Conservation (phyloP, 2,113 vertebrate species). For the Erythrolamprus reginae region DNA sequence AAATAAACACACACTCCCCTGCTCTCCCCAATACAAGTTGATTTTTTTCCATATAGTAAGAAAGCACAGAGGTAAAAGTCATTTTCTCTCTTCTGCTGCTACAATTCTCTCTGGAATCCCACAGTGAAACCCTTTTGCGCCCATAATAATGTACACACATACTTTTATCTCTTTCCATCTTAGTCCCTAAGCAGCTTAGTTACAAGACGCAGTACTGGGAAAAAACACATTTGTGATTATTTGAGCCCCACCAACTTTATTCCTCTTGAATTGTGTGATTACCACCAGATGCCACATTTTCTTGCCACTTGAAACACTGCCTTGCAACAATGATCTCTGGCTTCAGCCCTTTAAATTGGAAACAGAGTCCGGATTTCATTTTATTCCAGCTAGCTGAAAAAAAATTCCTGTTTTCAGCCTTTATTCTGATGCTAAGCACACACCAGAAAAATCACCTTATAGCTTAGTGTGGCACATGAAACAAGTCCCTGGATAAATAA, state of each 20-base stretch:
- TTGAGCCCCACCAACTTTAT: not conserved
- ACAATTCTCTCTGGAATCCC: not conserved
- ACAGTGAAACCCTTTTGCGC: not conserved
- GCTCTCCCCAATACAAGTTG: not conserved
- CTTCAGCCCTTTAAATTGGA: not conserved
- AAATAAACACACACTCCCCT: too few species aligned
- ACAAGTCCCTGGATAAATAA: not conserved
- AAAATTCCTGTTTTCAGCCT: not conserved
- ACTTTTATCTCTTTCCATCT: not conserved
- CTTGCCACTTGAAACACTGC: slow-evolving; percentile 17
- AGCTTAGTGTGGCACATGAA: not conserved
- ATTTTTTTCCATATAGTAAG: not conserved
- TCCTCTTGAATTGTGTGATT: not conserved
- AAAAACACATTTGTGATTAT: not conserved
- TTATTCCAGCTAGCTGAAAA: not conserved
- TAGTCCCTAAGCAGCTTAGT: not conserved
- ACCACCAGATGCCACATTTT: accelerated
- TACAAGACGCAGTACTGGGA: not conserved
- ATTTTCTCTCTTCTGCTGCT: not conserved
- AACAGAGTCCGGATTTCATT: not conserved
- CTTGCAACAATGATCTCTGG: slow-evolving; percentile 35
- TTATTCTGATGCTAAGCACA: not conserved
- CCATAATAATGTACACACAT: not conserved
- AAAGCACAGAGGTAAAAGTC: not conserved
- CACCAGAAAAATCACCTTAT: not conserved